Conservation (phyloP, 1,140 invertebrate genomes). For the Drosophila ficusphila region DNA sequence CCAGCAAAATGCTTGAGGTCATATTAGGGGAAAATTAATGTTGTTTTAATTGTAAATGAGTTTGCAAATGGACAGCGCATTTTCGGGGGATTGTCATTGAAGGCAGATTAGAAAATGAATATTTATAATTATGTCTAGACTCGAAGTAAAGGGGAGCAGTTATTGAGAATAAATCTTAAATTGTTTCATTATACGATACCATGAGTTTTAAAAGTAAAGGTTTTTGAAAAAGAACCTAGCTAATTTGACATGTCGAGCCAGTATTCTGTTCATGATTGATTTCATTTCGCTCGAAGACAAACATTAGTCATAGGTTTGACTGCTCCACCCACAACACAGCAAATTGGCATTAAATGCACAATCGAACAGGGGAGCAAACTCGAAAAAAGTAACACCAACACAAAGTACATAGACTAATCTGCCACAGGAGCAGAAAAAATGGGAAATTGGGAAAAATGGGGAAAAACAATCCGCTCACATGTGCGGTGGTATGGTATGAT, state of each 20-base stretch:
- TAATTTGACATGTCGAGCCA: slow-evolving; percentile 29
- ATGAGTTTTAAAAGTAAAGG: too few species aligned
- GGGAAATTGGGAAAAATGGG: background rate
- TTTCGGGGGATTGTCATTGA: background rate
- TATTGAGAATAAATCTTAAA: too few species aligned
- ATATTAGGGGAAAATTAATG: slow-evolving; percentile 78
- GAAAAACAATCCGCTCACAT: slow-evolving; percentile 17
- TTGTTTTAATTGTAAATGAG: slow-evolving; percentile 82
- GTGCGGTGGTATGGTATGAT: background rate
- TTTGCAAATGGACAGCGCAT: slow-evolving; percentile 52
- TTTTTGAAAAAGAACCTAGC: background rate
- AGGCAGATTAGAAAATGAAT: slow-evolving; percentile 5
- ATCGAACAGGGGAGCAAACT: slow-evolving; percentile 49
- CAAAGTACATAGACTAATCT: slow-evolving; percentile 57
- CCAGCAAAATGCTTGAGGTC: slow-evolving; percentile 70
- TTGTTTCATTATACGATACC: too few species aligned
- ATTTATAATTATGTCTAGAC: slow-evolving; percentile 45
- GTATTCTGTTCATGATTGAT: slow-evolving; percentile 51
- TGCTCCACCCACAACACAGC: slow-evolving; percentile 22
- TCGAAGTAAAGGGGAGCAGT: too few species aligned
- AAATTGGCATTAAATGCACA: slow-evolving; percentile 77
- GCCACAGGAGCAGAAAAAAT: slow-evolving; percentile 25
- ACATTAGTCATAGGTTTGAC: slow-evolving; percentile 52
- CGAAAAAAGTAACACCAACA: slow-evolving; percentile 12
- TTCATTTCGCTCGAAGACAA: slow-evolving; percentile 40